phyloP scores from a whole-genome alignment of 2,888 invertebrate species.

The Augochlorella aurata region DNA sequence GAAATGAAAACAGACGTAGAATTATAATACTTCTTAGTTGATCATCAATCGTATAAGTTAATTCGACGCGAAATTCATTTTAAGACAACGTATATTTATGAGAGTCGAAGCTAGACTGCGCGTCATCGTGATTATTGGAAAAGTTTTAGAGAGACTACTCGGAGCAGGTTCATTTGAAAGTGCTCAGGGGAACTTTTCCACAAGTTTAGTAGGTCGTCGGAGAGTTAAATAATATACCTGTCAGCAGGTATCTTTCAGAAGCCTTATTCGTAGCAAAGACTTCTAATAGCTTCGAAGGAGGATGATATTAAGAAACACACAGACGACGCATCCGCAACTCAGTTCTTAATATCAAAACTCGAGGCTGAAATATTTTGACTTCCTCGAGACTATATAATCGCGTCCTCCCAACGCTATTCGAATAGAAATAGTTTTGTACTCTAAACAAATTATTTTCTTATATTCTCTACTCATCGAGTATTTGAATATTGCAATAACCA shows the following conservation, averaged over 20 bases:
- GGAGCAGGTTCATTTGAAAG: conserved; percentile 16
- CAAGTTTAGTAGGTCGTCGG: conserved; percentile 39
- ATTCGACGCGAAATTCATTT: conserved; percentile 6
- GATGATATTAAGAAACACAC: neutral
- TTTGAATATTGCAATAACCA: too few species aligned
- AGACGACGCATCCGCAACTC: neutral
- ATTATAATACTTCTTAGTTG: too few species aligned
- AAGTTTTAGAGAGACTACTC: conserved; percentile 25
- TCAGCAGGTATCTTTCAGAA: neutral
- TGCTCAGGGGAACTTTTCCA: conserved; percentile 8
- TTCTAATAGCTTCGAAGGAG: conserved; percentile 9
- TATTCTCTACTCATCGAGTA: too few species aligned
- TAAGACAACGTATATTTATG: neutral
- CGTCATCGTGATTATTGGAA: conserved; percentile 22
- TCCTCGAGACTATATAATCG: neutral
- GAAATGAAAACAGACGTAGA: too few species aligned
- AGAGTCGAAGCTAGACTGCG: neutral
- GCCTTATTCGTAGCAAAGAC: conserved; percentile 1
- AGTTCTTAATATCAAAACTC: neutral
- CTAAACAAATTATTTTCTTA: neutral
- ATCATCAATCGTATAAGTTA: too few species aligned
- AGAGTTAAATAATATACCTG: conserved; percentile 16
- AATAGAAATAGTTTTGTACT: neutral
- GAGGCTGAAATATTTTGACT: neutral
- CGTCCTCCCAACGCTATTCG: neutral